Percentiles rank a stretch among this genome's conserved stretches.
Evolutionary conservation across 92 coral and sea anemone genomes (phyloP).

Genomic region (Zoanthus solanderi): DNA sequence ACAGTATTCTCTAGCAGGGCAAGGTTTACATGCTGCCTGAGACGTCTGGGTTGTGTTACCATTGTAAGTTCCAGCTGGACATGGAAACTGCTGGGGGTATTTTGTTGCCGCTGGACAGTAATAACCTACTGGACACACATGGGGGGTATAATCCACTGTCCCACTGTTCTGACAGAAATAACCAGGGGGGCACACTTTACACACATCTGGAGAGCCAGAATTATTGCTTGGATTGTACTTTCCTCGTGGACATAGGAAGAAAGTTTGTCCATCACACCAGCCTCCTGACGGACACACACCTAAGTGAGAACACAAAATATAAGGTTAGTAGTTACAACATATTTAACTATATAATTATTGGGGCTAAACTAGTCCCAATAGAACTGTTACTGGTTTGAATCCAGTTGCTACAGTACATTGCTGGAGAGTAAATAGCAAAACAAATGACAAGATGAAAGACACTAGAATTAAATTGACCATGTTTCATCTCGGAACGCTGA

Average conservation of each 20-base stretch:
- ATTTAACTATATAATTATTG: too few relatives aligned
- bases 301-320: slow-evolving; percentile 41
- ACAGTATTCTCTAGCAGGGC: slow-evolving; percentile 89
- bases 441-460: too few relatives aligned
- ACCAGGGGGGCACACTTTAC: slow-evolving; percentile 87
- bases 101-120: slow-evolving; percentile 96
- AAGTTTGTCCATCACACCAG: slow-evolving; percentile 95
- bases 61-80: slow-evolving; percentile 97
- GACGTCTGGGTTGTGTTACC: slow-evolving; percentile 76
- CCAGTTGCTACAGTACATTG: too few relatives aligned
- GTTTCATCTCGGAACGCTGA: too few relatives aligned
- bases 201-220: slow-evolving; percentile 71
- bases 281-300: slow-evolving; percentile 93
- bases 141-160: slow-evolving; percentile 70
- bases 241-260: slow-evolving; percentile 91
- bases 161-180: slow-evolving; percentile 89
- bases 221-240: slow-evolving; percentile 86
- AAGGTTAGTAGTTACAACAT: too few relatives aligned
- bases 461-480: too few relatives aligned
- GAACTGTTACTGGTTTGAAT: background rate
- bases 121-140: slow-evolving; percentile 86
- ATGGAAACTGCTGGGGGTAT: slow-evolving; percentile 89
- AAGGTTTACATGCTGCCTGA: slow-evolving; percentile 82
- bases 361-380: too few relatives aligned
- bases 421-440: too few relatives aligned